These are phyloP conservation scores for Tichodroma muraria DNA, from an alignment of 2,113 vertebrate species.

Conservation along the genomic window DNA sequence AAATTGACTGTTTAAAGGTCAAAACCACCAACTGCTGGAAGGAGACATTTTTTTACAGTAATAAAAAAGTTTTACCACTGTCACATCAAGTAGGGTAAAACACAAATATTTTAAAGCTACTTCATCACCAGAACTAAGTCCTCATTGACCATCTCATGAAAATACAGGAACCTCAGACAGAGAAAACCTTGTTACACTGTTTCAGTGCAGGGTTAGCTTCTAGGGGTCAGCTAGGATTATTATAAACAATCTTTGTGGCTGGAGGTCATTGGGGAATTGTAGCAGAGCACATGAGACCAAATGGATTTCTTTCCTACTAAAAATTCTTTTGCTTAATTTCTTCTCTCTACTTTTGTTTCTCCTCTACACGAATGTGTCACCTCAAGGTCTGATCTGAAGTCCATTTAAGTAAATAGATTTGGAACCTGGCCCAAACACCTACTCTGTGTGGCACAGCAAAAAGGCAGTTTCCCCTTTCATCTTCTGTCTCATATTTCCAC, in stretches of 20 bases:
- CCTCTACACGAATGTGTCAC: not conserved
- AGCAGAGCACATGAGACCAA: not conserved
- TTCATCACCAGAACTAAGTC: not conserved
- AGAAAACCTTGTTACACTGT: not conserved
- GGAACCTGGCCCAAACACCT: slow-evolving; percentile 37
- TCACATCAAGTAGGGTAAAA: not conserved
- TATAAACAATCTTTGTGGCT: not conserved
- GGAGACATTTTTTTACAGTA: not conserved
- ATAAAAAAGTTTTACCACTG: not conserved
- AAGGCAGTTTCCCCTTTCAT: slow-evolving; percentile 30
- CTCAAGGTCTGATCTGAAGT: slow-evolving; percentile 23
- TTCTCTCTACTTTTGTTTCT: not conserved
- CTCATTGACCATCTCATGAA: not conserved
- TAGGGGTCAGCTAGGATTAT: not conserved
- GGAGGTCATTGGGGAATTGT: not conserved
- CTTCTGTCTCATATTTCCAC: not conserved
- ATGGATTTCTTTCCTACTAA: slow-evolving; percentile 1
- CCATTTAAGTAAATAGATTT: not conserved
- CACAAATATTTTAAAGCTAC: not conserved
- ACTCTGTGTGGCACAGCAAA: not conserved
- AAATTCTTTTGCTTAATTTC: not conserved
- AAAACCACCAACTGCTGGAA: not conserved
- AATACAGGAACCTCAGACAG: not conserved
- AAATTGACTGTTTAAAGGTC: not conserved
- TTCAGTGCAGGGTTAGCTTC: not conserved